Evolutionary conservation across 2,113 vertebrate species (phyloP).

Genomic region (Chaenogobius annularis): DNA sequence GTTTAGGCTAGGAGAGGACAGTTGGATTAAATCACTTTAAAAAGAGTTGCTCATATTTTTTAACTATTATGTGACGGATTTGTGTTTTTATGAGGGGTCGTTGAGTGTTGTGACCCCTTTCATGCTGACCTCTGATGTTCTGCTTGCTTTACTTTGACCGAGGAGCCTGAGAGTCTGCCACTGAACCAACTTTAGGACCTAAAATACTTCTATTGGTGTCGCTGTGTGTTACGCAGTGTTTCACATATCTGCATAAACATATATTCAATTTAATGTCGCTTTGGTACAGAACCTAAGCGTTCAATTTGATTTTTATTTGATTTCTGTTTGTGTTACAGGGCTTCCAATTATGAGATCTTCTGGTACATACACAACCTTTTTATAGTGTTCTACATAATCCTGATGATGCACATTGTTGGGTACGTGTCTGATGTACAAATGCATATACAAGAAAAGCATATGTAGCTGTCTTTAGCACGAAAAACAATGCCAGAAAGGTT

Average conservation of each 20-base stretch:
- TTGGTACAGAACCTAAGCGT: slow-evolving; percentile 1
- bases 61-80: neutral
- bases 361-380: slow-evolving; percentile 99
- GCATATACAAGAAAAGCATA: neutral
- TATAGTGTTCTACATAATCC: slow-evolving; percentile 92
- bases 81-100: slow-evolving; percentile 15
- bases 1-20: neutral
- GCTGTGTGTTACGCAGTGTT: neutral
- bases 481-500: too few relatives aligned
- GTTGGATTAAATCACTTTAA: neutral
- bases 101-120: slow-evolving; percentile 50
- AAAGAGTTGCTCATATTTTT: neutral
- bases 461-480: too few relatives aligned
- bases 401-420: slow-evolving; percentile 92
- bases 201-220: slow-evolving; percentile 22
- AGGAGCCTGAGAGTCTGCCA: slow-evolving; percentile 38
- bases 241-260: neutral
- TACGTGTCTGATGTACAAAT: slow-evolving; percentile 66
- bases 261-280: neutral
- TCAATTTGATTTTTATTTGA: neutral
- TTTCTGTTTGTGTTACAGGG: slow-evolving; percentile 68
- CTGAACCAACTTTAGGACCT: slow-evolving; percentile 37
- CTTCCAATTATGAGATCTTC: slow-evolving; percentile 95
- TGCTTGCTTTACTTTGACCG: slow-evolving; percentile 42
- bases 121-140: slow-evolving; percentile 46